These are phyloP conservation scores for Anastrepha obliqua DNA, from an alignment of 1,140 invertebrate species.

Conservation along the genomic window DNA sequence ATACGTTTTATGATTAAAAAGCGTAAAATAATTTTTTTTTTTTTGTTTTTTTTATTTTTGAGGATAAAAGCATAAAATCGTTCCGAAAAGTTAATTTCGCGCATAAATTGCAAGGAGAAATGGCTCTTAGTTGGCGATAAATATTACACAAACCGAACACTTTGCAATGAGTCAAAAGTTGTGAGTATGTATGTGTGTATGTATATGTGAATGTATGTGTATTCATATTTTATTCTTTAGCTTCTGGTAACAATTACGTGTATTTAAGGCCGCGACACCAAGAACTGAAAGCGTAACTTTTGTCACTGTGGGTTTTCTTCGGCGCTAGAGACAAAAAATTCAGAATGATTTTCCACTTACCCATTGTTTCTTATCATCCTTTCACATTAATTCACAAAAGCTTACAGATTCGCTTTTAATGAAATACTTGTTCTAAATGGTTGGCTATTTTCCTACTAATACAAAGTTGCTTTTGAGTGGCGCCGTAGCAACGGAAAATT, in stretches of 20 bases:
- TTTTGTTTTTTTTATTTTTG: neutral
- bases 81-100: neutral
- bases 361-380: neutral
- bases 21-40: neutral
- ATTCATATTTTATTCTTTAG: neutral
- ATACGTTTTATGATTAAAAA: neutral
- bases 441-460: neutral
- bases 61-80: constrained; percentile 1
- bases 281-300: neutral
- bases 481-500: too few relatives aligned
- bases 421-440: neutral
- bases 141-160: neutral
- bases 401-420: neutral
- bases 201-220: neutral
- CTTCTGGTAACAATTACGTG: too few relatives aligned
- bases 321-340: too few relatives aligned
- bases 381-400: too few relatives aligned
- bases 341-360: neutral
- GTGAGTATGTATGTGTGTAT: neutral
- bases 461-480: too few relatives aligned
- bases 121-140: constrained; percentile 1
- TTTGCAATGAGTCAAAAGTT: constrained; percentile 21
- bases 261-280: too few relatives aligned
- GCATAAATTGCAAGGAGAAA: constrained; percentile 1
- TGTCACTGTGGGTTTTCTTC: neutral